Evolutionary conservation across 2,888 invertebrate genomes (phyloP).

Genomic region (Apotomis turbidana): DNA sequence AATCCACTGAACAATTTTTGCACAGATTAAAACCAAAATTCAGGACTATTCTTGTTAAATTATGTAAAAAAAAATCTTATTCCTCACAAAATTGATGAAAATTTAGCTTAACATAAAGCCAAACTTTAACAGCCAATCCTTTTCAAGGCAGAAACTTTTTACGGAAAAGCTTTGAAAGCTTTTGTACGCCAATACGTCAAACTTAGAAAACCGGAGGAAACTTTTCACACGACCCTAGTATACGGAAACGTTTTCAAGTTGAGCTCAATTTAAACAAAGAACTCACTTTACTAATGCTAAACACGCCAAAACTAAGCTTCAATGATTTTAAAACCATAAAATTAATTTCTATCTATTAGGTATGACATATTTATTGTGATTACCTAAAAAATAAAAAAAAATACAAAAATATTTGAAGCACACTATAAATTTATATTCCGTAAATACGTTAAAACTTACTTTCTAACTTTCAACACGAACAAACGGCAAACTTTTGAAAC

Average conservation of each 20-base stretch:
- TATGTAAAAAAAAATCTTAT: too few relatives aligned
- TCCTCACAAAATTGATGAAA: background rate
- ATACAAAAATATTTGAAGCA: background rate
- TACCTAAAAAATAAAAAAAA: background rate
- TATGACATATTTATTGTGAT: too few relatives aligned
- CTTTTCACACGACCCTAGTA: constrained; percentile 17
- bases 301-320: background rate
- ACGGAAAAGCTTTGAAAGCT: constrained; percentile 34
- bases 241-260: constrained; percentile 16
- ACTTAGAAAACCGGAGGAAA: constrained; percentile 12
- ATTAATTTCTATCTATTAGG: too few relatives aligned
- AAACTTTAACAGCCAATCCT: constrained; percentile 26
- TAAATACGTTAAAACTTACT: background rate
- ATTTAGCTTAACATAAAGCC: constrained; percentile 1
- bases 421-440: background rate
- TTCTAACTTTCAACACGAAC: constrained; percentile 1
- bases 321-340: background rate
- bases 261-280: constrained; percentile 15
- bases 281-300: background rate
- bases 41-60: background rate
- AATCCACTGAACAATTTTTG: too few relatives aligned
- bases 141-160: constrained; percentile 27
- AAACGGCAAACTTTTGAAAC: constrained; percentile 28
- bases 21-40: too few relatives aligned
- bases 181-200: constrained; percentile 38